Evolutionary conservation across 1,140 invertebrate genomes (phyloP).

Genomic region (Eueides isabella): DNA sequence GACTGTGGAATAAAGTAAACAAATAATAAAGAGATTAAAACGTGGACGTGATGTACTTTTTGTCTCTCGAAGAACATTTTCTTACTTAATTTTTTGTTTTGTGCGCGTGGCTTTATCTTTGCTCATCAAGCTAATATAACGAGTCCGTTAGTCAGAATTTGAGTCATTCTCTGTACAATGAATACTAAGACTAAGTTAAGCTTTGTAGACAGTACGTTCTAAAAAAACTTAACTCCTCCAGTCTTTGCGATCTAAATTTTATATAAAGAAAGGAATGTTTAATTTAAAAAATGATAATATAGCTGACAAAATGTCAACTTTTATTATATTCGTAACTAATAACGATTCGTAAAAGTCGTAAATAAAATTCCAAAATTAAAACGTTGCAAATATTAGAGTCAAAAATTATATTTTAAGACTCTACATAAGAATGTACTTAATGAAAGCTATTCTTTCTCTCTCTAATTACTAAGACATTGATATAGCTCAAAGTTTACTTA

Average conservation of each 20-base stretch:
- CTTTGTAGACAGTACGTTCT: background rate
- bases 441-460: background rate
- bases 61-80: constrained; percentile 4
- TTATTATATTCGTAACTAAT: no score
- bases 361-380: no score
- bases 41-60: constrained; percentile 3
- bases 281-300: background rate
- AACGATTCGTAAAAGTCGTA: no score
- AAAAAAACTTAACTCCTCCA: background rate
- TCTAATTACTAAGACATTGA: background rate
- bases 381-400: no score
- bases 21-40: constrained; percentile 14
- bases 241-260: background rate
- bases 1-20: background rate
- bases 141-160: constrained; percentile 8
- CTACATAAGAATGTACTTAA: background rate
- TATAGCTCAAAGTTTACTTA: constrained; percentile 60
- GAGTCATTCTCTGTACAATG: constrained; percentile 2
- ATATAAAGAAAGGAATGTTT: background rate
- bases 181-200: constrained; percentile 10
- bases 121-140: constrained; percentile 10
- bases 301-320: background rate
- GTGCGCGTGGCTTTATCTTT: constrained; percentile 6
- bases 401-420: background rate
- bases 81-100: constrained; percentile 13